Evolutionary conservation across 2,113 vertebrate genomes (phyloP).

Genomic region (Emydocephalus ijimae): DNA sequence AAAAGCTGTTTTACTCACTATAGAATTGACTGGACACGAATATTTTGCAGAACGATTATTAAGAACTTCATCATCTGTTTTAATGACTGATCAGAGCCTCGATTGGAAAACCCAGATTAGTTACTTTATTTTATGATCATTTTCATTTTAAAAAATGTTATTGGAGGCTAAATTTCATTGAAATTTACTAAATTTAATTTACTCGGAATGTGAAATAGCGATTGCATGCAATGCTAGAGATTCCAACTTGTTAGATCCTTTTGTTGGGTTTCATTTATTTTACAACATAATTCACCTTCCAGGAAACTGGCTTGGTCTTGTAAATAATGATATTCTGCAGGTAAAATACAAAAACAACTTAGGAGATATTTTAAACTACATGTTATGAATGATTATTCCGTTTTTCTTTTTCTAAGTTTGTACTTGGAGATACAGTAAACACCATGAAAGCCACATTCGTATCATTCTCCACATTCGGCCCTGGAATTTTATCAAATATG

Average conservation of each 20-base stretch:
- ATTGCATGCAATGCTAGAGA: conserved; percentile 47
- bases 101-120: conserved; percentile 58
- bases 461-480: not conserved
- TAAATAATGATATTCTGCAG: conserved; percentile 73
- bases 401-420: not conserved
- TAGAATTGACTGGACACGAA: not conserved
- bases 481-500: not conserved
- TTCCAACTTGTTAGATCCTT: conserved; percentile 42
- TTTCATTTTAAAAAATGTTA: conserved; percentile 30
- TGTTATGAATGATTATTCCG: not conserved
- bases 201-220: conserved; percentile 28
- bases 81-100: conserved; percentile 30
- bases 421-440: not conserved
- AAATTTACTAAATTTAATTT: conserved; percentile 47
- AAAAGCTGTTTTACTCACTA: not conserved
- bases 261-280: conserved; percentile 47
- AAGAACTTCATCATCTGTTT: not conserved
- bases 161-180: conserved; percentile 45
- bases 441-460: not conserved
- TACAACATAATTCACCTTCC: conserved; percentile 75
- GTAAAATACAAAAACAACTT: conserved; percentile 71
- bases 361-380: conserved; percentile 22
- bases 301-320: conserved; percentile 70
- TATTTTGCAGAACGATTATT: rapidly evolving
- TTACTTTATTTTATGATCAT: conserved; percentile 19